Conservation (phyloP, 2,797 vertebrate genomes). For the Pelochelys cantorii region DNA sequence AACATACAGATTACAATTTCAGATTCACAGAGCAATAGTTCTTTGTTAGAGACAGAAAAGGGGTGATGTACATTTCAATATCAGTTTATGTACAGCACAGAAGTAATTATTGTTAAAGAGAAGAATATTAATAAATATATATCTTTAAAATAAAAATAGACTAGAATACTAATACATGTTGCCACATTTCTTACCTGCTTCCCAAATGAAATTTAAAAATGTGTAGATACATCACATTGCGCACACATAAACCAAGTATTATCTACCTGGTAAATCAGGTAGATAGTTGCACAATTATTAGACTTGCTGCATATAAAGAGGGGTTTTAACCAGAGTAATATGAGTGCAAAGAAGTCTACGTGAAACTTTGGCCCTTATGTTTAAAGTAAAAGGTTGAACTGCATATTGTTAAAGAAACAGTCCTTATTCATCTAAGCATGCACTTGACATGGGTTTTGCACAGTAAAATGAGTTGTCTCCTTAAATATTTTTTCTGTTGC, state of each 20-base stretch:
- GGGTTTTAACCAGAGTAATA: constrained; percentile 32
- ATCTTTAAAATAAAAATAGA: constrained; percentile 23
- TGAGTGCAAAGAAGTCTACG: constrained; percentile 38
- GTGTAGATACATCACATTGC: not conserved
- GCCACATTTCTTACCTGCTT: not conserved
- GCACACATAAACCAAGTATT: constrained; percentile 35
- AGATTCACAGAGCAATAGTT: not conserved
- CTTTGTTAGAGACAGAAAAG: not conserved
- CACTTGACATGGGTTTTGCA: constrained; percentile 18
- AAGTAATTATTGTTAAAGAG: not conserved
- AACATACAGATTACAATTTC: not conserved
- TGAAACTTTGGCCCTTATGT: constrained; percentile 32
- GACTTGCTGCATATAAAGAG: constrained; percentile 20
- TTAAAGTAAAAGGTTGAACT: constrained; percentile 16
- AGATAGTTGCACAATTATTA: constrained; percentile 39
- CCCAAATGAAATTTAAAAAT: constrained; percentile 32
- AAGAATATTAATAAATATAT: not conserved
- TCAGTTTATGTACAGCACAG: not conserved
- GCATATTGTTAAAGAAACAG: constrained; percentile 43
- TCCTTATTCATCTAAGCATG: constrained; percentile 32
- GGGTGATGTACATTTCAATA: constrained; percentile 25
- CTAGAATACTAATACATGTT: not conserved
- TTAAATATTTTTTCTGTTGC: constrained; percentile 67
- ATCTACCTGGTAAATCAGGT: constrained; percentile 22
- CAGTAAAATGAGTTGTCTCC: constrained; percentile 23